Evolutionary conservation across 2,797 vertebrate species (phyloP).

Genomic region (Notolepis coatsorum): DNA sequence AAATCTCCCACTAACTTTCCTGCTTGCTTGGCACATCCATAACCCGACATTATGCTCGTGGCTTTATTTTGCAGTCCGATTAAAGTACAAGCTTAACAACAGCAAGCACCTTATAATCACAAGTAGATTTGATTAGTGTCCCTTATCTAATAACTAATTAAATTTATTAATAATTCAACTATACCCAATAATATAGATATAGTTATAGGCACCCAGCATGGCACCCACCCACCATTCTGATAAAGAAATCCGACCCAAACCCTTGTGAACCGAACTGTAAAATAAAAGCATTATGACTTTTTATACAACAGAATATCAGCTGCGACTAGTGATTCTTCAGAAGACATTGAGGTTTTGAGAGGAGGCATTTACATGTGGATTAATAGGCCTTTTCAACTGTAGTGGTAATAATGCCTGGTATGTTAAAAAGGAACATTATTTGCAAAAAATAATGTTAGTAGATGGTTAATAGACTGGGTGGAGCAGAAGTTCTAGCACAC

Average conservation of each 20-base stretch:
- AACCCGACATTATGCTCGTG: conserved; percentile 26
- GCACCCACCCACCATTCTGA: neutral
- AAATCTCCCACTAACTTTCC: conserved; percentile 24
- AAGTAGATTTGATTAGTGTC: too few species aligned
- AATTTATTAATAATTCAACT: too few species aligned
- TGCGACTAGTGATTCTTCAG: neutral
- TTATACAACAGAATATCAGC: neutral
- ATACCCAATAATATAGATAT: neutral
- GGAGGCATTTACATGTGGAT: neutral
- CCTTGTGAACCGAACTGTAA: neutral
- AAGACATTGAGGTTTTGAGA: neutral
- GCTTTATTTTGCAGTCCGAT: neutral
- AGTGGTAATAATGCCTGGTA: neutral
- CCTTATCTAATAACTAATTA: too few species aligned
- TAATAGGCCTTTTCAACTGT: neutral
- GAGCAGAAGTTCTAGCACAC: too few species aligned
- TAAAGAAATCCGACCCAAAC: neutral
- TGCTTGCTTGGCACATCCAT: conserved; percentile 44
- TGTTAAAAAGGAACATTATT: neutral
- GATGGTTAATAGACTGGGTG: too few species aligned
- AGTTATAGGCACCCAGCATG: neutral
- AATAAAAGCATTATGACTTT: neutral
- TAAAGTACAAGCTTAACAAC: conserved; percentile 1
- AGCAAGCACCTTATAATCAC: too few species aligned
- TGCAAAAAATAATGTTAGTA: too few species aligned